Evolutionary conservation across 1,140 invertebrate species (phyloP), one percentile per base, ranked within the genome.

Genomic region (Monomorium pharaonis): DNA sequence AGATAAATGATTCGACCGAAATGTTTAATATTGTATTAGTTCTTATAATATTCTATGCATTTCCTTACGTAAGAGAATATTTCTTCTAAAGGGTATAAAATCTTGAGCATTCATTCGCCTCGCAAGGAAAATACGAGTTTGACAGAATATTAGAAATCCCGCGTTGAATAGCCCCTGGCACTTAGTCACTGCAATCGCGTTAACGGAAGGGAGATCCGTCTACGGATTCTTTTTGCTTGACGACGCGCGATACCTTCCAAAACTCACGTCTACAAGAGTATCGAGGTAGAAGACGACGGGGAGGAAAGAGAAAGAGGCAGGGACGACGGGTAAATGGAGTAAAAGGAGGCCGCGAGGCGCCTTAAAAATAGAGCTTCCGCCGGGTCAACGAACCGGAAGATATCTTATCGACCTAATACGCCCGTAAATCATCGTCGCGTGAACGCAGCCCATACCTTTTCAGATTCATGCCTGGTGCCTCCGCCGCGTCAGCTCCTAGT

Each of bases 401-500:
- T 92, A 93, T 92, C 92, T 94, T 94, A 93, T 94, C 93, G 92
- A 92, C 91, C 91, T 91, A 92, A 93, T 93, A 91, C 89, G 89
- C 85, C 86, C 88, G 89, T 93, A 93, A 94, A 94, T 94, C 93
- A 94, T 93, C 90, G 92, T 88, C 91, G 90, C 90, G 77, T 88
- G 92, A 93, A 93, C 91, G 91, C 91, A 90, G 92, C 92, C 87
- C 93, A 86, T 92, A 93, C 92, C 93, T 92, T 92, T 92, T 92
- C 88, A 86, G 85, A 91, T 92, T 91, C 89, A 89, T 86, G 86
- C 85, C 80, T 67, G 84, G 88, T 89, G 88, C 88, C 89, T 83
- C 70, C 87, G 92, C 93, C 80, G 74, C 90, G 93, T 94, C 93
- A 94, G 93, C 93, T 91, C 78, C 89, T 92, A 89, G 87, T 84